Conservation (phyloP, 2,888 invertebrate species). For the Trilocha varians region DNA sequence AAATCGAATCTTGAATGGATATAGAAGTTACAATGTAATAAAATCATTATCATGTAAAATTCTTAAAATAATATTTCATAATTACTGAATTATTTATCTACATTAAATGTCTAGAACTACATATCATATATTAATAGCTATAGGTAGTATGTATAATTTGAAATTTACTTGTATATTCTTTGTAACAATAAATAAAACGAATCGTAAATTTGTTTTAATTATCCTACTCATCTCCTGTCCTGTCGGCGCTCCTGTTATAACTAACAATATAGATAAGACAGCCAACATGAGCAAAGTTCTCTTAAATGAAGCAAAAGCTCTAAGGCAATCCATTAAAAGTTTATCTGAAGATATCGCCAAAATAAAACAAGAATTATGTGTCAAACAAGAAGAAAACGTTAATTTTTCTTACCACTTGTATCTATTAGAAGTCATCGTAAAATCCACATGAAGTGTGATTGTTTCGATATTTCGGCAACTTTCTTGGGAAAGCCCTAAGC, state of each 20-base stretch:
- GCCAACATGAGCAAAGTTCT: conserved; percentile 52
- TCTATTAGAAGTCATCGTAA: conserved; percentile 55
- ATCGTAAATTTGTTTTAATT: too few relatives aligned
- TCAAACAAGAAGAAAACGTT: conserved; percentile 30
- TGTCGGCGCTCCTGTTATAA: conserved; percentile 20
- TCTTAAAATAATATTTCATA: too few relatives aligned
- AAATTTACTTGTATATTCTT: too few relatives aligned
- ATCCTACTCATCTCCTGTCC: too few relatives aligned
- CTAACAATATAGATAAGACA: conserved; percentile 51
- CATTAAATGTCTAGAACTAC: too few relatives aligned
- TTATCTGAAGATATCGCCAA: conserved; percentile 45
- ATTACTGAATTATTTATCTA: too few relatives aligned
- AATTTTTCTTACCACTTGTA: conserved; percentile 62
- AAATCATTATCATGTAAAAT: too few relatives aligned
- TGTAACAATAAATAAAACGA: too few relatives aligned
- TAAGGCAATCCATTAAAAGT: conserved; percentile 49
- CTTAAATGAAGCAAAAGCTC: conserved; percentile 54
- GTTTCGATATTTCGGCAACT: conserved; percentile 54
- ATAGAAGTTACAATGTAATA: too few relatives aligned
- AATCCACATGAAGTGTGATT: conserved; percentile 66
- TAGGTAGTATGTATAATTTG: too few relatives aligned
- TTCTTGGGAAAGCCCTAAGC: conserved; percentile 61
- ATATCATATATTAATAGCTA: too few relatives aligned
- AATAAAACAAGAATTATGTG: conserved; percentile 39
- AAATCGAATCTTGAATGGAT: too few relatives aligned